phyloP scores from a whole-genome alignment of 2,113 vertebrate genomes.

The Ctenomys sociabilis region DNA sequence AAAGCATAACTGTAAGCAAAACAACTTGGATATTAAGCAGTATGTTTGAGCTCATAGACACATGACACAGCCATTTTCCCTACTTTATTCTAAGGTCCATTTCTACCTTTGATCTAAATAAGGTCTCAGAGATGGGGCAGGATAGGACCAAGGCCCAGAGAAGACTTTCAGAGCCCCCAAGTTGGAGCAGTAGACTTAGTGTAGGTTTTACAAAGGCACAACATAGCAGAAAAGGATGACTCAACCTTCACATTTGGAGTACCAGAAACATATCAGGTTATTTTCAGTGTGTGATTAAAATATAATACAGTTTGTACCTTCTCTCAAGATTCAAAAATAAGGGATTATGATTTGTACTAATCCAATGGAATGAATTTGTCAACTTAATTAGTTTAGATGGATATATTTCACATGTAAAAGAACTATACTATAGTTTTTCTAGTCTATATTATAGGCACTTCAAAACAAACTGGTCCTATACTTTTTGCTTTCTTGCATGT shows the following conservation, averaged over 20 bases:
- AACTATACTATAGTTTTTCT: slow-evolving; percentile 1
- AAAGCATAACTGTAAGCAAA: neutral
- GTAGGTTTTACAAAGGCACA: neutral
- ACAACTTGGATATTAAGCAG: neutral
- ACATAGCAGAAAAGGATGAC: neutral
- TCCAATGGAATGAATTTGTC: slow-evolving; percentile 31
- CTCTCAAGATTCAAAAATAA: slow-evolving; percentile 40
- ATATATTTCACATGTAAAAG: slow-evolving; percentile 8
- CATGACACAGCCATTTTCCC: neutral
- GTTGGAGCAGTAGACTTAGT: neutral
- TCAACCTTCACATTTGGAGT: slow-evolving; percentile 10
- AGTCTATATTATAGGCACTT: slow-evolving; percentile 37
- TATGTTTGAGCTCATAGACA: neutral
- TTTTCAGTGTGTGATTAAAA: slow-evolving; percentile 28
- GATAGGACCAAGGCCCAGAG: neutral
- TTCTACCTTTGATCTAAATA: slow-evolving; percentile 44
- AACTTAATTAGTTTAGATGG: neutral
- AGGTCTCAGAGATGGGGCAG: neutral
- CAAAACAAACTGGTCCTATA: neutral
- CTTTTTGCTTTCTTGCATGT: slow-evolving; percentile 33
- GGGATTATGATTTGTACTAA: slow-evolving; percentile 25
- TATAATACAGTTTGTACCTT: neutral
- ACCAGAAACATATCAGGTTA: neutral
- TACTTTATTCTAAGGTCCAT: neutral
- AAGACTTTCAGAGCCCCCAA: neutral